A percentile compares a stretch with the other conserved stretches of the same genome.
Evolutionary conservation across 2,888 invertebrate species (phyloP).

Genomic region (Apoda limacodes): DNA sequence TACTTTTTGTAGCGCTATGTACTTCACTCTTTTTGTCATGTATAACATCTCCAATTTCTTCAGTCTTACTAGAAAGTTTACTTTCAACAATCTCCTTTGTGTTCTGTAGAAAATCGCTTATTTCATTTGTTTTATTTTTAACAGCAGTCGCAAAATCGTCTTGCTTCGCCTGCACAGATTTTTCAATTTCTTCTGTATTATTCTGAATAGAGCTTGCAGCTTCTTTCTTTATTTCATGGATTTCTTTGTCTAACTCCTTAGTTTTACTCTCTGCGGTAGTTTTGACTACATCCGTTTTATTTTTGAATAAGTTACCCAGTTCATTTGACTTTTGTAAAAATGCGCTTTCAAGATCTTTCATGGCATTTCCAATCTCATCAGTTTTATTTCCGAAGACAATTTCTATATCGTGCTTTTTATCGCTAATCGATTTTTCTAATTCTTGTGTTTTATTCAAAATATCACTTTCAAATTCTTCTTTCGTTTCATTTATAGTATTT

Average conservation of each 20-base stretch:
- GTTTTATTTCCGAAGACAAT: conserved; percentile 21
- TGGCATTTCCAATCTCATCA: conserved; percentile 16
- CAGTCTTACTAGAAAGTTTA: conserved; percentile 21
- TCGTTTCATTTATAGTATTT: too few species aligned
- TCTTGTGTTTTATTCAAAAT: conserved; percentile 29
- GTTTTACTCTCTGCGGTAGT: too few species aligned
- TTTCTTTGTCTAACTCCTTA: too few species aligned
- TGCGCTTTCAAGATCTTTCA: conserved; percentile 12
- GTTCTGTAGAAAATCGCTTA: conserved; percentile 17
- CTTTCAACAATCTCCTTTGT: conserved; percentile 19
- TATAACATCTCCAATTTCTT: conserved; percentile 14
- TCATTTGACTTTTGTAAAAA: too few species aligned
- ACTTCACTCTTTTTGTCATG: conserved; percentile 24
- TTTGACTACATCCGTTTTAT: too few species aligned
- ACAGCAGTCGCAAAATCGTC: conserved; percentile 1
- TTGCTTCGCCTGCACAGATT: conserved; percentile 3
- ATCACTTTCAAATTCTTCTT: conserved; percentile 21
- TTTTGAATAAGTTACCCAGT: too few species aligned
- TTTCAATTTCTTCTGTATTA: background rate
- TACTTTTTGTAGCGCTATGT: conserved; percentile 29
- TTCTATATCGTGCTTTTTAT: conserved; percentile 27
- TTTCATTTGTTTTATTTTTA: conserved; percentile 13
- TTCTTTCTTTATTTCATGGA: background rate
- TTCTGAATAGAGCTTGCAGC: background rate
- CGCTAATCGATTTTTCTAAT: conserved; percentile 25